Conservation (phyloP, 2,113 vertebrate species). For the Urocitellus parryii region DNA sequence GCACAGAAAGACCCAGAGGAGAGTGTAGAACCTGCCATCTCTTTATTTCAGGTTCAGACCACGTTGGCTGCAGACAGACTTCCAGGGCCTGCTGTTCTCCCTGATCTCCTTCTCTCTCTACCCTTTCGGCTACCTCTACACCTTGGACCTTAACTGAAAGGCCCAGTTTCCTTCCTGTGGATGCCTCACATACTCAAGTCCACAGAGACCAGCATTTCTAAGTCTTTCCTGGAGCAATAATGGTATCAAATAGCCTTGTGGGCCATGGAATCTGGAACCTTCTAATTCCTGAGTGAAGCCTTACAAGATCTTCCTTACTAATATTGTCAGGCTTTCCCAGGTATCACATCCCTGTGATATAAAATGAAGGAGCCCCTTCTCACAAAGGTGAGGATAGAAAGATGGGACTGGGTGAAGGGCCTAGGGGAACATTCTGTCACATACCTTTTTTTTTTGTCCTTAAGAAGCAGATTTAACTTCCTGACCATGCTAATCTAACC, state of each 20-base stretch:
- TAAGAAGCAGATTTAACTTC: slow-evolving; percentile 33
- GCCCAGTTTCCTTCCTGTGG: background rate
- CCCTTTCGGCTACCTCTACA: background rate
- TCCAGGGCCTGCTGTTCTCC: background rate
- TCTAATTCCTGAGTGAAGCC: background rate
- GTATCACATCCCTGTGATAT: background rate
- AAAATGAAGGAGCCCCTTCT: background rate
- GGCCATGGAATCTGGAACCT: background rate
- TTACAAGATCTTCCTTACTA: background rate
- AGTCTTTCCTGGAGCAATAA: background rate
- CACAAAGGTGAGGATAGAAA: background rate
- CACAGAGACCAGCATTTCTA: background rate
- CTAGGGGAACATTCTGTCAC: background rate
- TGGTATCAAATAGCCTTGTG: background rate
- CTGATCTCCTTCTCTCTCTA: background rate
- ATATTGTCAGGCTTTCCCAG: background rate
- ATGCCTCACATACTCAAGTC: background rate
- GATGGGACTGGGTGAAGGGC: background rate
- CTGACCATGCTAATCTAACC: background rate
- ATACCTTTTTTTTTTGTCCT: background rate
- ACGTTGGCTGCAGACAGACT: background rate
- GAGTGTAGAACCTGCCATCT: background rate
- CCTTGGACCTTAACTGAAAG: background rate
- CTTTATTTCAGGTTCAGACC: background rate
- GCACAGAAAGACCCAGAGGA: background rate